Percentiles rank a stretch among this genome's conserved stretches.
Conservation (phyloP, 2,113 vertebrate species). For the Onychostoma macrolepis region DNA sequence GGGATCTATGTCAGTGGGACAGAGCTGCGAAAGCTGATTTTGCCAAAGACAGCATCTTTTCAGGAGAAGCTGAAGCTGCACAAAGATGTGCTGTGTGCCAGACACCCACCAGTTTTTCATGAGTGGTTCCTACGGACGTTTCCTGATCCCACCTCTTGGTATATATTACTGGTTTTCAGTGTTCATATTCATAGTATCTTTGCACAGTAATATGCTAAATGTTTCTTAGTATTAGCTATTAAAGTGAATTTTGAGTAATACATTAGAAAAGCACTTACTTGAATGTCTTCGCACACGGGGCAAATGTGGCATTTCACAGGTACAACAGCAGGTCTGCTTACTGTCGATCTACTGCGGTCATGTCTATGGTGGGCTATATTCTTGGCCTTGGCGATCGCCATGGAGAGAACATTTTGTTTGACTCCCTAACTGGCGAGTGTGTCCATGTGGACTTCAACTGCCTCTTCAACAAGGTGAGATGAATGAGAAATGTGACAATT, state of each 20-base stretch:
- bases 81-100: conserved; percentile 89
- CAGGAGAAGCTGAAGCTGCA: conserved; percentile 91
- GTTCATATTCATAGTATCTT: not conserved
- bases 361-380: conserved; percentile 99
- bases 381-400: conserved; percentile 97
- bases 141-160: conserved; percentile 96
- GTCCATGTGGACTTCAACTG: conserved; percentile 99
- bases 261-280: not conserved
- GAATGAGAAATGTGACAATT: not conserved
- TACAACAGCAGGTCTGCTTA: conserved; percentile 96
- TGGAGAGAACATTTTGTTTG: conserved; percentile 96
- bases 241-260: not conserved
- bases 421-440: conserved; percentile 94
- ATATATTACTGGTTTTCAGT: conserved; percentile 39
- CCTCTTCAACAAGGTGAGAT: conserved; percentile 92
- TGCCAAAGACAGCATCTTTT: conserved; percentile 87
- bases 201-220: not conserved
- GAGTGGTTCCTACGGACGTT: conserved; percentile 98
- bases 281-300: not conserved
- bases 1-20: conserved; percentile 92
- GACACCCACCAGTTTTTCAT: conserved; percentile 90
- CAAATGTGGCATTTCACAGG: conserved; percentile 71
- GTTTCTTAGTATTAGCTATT: not conserved
- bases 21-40: conserved; percentile 90
- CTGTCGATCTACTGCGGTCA: conserved; percentile 94